Base-by-base conservation (phyloP, 1,140 invertebrate species). In the Monochamus saltuarius region DNA sequence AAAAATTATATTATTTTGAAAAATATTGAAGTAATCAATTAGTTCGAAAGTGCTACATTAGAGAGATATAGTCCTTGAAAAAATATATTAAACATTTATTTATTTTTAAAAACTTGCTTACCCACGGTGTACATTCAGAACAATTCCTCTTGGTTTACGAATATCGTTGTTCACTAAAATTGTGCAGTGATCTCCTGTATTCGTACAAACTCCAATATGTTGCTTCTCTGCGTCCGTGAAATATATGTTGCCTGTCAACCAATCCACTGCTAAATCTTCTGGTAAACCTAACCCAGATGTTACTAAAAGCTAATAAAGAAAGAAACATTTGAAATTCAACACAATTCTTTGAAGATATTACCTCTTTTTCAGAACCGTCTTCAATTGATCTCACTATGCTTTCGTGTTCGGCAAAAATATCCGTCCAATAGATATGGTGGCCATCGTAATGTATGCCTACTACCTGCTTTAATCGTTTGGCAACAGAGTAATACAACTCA, bases 221-320 rank as follows among this genome's bases (percentile, higher is more conserved):
- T 85, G 82, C 46, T 85, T 78, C 16, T 83, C 78, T 14, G 84
- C 83, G 71, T 94, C 92, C 0, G 88, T 89, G 74, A 94, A 94
- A 72, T 91, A 92, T 38, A 94, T 76, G 70, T 92, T 92, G 1
- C 81, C 80, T 0, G 88, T 91, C 11, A 94, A 72, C 87, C 89
- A 94, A 73, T 95, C 93, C 0, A 92, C 78, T 1, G 87, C 88
- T 38, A 95, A 76, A 59, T 90, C 89, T 64, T 91, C 89, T 0
- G 89, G 85, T 1, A 82, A 77, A 54, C 84, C 83, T 1, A 94
- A 73, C n/a, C 92, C 89, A 67, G 80, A 71, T 13, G 83, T 83
- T 0, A 85, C 77, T 13, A 87, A 39, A 0, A 80, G 70, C 81
- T 82, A 62, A n/a, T 73, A 66, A 36, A 53, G 7, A 46, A 50